A percentile compares a stretch with the other conserved stretches of the same genome.
phyloP scores from a whole-genome alignment of 2,113 vertebrate species.

The Cyphomyrus discorhynchus region DNA sequence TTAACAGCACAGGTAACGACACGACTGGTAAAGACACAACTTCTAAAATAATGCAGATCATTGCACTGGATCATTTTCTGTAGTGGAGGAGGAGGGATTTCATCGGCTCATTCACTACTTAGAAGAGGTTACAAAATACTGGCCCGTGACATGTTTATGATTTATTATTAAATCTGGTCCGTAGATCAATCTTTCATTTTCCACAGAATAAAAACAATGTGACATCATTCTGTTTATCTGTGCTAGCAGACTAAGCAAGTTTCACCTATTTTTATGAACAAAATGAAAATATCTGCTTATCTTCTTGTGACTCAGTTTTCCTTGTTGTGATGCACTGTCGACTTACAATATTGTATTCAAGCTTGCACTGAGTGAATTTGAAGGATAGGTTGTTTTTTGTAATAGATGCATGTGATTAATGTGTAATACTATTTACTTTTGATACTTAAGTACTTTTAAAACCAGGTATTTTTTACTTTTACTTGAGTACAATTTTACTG shows the following conservation, averaged over 20 bases:
- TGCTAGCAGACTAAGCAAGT: neutral
- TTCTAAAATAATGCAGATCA: neutral
- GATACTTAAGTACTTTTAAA: neutral
- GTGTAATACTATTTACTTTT: neutral
- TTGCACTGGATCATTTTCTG: neutral
- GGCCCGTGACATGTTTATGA: neutral
- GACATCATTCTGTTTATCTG: neutral
- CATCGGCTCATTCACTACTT: neutral
- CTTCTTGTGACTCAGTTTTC: neutral
- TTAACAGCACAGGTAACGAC: neutral
- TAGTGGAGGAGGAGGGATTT: neutral
- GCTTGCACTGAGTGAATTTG: neutral
- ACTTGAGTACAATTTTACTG: neutral
- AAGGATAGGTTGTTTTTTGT: neutral
- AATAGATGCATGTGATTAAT: neutral
- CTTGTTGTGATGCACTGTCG: neutral
- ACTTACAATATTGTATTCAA: neutral
- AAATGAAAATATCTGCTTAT: neutral
- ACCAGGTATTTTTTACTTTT: neutral
- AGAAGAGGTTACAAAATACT: neutral
- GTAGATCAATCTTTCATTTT: neutral
- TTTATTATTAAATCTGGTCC: neutral
- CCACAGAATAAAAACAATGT: neutral
- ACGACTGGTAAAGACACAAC: neutral
- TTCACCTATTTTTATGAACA: neutral